Evolutionary conservation across 2,888 invertebrate species (phyloP).

Genomic region (Pyralis farinalis): DNA sequence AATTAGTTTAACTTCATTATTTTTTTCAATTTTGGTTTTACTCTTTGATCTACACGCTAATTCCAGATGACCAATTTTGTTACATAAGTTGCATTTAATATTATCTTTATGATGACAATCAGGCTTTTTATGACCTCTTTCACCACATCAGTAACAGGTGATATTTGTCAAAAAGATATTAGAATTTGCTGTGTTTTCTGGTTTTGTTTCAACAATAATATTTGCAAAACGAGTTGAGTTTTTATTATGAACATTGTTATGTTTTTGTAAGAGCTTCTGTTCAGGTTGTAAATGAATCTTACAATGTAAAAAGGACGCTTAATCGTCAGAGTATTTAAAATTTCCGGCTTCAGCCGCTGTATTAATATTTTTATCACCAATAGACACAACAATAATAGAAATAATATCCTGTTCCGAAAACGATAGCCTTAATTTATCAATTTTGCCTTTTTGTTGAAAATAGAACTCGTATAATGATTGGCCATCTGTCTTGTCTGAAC

Average conservation of each 20-base stretch:
- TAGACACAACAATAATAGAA: constrained; percentile 21
- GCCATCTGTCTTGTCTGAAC: constrained; percentile 8
- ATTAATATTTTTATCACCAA: constrained; percentile 16
- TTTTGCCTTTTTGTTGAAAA: constrained; percentile 22
- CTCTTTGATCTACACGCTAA: constrained; percentile 15
- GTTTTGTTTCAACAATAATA: neutral
- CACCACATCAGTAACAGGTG: constrained; percentile 17
- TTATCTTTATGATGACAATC: constrained; percentile 8
- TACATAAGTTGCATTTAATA: constrained; percentile 21
- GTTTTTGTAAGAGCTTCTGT: constrained; percentile 17
- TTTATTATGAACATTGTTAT: constrained; percentile 14
- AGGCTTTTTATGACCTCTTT: constrained; percentile 13
- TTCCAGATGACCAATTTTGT: constrained; percentile 21
- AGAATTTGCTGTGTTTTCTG: neutral
- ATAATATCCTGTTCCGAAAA: constrained; percentile 19
- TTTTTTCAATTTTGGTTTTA: constrained; percentile 19
- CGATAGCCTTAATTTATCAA: constrained; percentile 13
- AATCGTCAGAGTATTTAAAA: no score
- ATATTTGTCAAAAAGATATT: constrained; percentile 1
- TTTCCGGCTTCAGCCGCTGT: no score
- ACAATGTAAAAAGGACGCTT: no score
- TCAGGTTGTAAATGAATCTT: no score
- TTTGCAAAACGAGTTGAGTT: neutral
- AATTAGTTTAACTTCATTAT: constrained; percentile 20
- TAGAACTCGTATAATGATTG: constrained; percentile 24